Percentiles rank a stretch among this genome's conserved stretches.
These are phyloP conservation scores for Champsocephalus gunnari DNA, from an alignment of 2,797 vertebrate species.

Conservation along the genomic window DNA sequence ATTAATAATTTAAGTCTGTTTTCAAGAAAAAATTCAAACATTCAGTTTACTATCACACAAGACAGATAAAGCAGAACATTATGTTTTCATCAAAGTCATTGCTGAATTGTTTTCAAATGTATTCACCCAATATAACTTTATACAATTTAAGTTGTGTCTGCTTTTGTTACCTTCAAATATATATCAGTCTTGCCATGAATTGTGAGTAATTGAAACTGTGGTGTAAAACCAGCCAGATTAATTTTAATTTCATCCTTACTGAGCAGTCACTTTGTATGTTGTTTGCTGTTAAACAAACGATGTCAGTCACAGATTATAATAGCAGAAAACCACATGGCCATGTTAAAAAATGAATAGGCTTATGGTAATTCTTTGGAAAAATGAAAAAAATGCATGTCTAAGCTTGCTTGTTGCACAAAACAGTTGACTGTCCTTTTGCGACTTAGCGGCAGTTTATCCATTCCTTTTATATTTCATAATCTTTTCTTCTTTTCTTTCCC, in stretches of 20 bases:
- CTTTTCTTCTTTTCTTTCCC: slow-evolving; percentile 42
- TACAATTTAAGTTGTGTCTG: not conserved
- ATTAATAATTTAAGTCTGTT: no score
- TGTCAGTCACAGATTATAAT: slow-evolving; percentile 26
- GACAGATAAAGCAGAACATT: not conserved
- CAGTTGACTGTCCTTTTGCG: not conserved
- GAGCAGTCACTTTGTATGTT: not conserved
- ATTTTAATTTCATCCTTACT: slow-evolving; percentile 15
- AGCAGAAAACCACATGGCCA: slow-evolving; percentile 32
- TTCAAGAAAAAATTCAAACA: not conserved
- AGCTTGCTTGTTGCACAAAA: slow-evolving; percentile 6
- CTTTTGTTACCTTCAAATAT: no score
- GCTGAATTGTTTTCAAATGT: not conserved
- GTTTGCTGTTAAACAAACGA: not conserved
- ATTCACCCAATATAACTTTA: not conserved
- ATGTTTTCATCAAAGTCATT: not conserved
- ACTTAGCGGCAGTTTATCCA: not conserved
- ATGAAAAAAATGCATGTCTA: slow-evolving; percentile 1
- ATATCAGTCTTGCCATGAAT: not conserved
- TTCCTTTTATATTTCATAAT: not conserved
- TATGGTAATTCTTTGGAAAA: not conserved
- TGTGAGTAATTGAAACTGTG: not conserved
- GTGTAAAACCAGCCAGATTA: slow-evolving; percentile 1
- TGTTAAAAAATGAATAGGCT: slow-evolving; percentile 15
- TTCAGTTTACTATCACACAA: not conserved